A percentile compares a stretch with the other conserved stretches of the same genome.
phyloP scores from a whole-genome alignment of 2,113 vertebrate species.

The Cephalopholis sonnerati region DNA sequence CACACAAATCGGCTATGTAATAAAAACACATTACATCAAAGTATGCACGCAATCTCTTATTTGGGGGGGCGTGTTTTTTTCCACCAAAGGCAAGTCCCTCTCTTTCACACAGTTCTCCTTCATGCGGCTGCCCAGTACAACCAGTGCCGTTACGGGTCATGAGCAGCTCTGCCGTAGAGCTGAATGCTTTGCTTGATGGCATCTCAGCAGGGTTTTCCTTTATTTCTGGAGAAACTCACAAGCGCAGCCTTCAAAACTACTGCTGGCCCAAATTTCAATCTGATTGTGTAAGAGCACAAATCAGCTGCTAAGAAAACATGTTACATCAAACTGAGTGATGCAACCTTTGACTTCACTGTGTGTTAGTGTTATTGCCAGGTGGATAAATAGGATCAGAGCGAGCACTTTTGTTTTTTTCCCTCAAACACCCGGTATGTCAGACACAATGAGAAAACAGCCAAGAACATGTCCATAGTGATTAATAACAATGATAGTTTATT shows the following conservation, averaged over 20 bases:
- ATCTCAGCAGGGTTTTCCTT: background rate
- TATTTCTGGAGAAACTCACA: background rate
- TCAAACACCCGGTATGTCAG: background rate
- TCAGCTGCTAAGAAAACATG: slow-evolving; percentile 24
- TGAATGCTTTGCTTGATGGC: background rate
- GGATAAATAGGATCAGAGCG: background rate
- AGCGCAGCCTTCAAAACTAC: background rate
- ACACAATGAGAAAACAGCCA: slow-evolving; percentile 6
- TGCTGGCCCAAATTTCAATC: slow-evolving; percentile 31
- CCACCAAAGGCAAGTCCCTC: background rate
- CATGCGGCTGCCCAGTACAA: background rate
- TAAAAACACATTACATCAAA: slow-evolving; percentile 35
- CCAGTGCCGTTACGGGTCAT: background rate
- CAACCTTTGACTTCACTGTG: slow-evolving; percentile 19
- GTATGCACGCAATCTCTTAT: background rate
- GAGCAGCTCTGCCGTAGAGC: background rate
- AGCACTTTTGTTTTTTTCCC: background rate
- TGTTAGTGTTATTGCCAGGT: background rate
- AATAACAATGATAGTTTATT: slow-evolving; percentile 80
- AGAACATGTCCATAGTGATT: slow-evolving; percentile 34
- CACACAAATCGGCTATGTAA: slow-evolving; percentile 44
- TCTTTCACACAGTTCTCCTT: background rate
- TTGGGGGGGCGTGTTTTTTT: too few relatives aligned
- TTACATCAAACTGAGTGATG: slow-evolving; percentile 40
- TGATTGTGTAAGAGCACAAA: slow-evolving; percentile 49